Base-by-base conservation (phyloP, 2,113 vertebrate genomes). In the Symphodus melops region DNA sequence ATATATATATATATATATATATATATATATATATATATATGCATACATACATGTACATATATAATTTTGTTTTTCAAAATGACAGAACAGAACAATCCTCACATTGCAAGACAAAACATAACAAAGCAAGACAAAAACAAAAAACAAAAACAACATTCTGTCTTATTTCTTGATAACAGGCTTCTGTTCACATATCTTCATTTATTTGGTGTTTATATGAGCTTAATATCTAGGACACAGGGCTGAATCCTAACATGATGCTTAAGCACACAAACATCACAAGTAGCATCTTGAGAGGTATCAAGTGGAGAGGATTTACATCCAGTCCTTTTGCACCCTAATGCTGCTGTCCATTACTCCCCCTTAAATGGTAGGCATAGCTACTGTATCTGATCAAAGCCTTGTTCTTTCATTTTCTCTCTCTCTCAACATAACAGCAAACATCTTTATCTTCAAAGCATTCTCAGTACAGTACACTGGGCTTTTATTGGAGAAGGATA, bases 301-400 rank as follows among this genome's bases (percentile, higher is more conserved):
- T n/a, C 20, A 64, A 41, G 16, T 63, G 59, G 41, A 41, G 37
- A 41, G 53, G 39, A 69, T 63, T 62, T 51, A 51, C 28, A 58
- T 54, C 20, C 23, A 36, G 46, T 23, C n/a, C 75, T 72, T 65
- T 53, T 44, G 14, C 59, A 21, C 59, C 51, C 20, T 9, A 37
- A 41, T 28, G 28, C 49, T n/a, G 59, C 25, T 57, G 52, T 23
- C 64, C 63, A 72, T 77, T 52, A 80, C 68, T 53, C 33, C 20
- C 9, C 5, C 41, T 42, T 12, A 59, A 65, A 55, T 33, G 64
- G 57, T 16, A 11, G 57, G 4, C 56, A 61, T 42, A 25, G 42
- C 20, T n/a, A n/a, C n/a, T n/a, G n/a, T n/a, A 23, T 57, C 58
- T 57, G 53, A 82, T 79, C 65, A 77, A 60, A 69, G 56, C 20